Evolutionary conservation across 1,140 invertebrate species (phyloP), one percentile per base, ranked within the genome.

Genomic region (Tigriopus japonicus): DNA sequence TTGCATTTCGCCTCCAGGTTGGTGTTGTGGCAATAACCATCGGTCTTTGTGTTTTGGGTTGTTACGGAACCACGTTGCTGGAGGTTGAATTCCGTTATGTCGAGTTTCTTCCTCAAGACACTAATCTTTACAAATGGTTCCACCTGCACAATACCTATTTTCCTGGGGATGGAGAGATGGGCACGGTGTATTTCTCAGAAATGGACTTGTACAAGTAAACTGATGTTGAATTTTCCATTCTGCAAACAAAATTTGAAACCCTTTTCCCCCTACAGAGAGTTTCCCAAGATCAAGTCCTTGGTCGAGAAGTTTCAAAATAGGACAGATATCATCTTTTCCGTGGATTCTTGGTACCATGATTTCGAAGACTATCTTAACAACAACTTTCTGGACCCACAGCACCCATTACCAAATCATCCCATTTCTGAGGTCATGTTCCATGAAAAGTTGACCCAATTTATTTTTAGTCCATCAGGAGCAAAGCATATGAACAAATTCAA

Each of bases 391-490:
- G 23, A 54, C 23, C 28, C 45, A 3, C 5, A 49, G 45, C 45
- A 49, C 12, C 45, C 45, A 3, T 6, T 15, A 6, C 45, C n/a
- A 52, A 66, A 62, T 2, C 69, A 73, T 60, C n/a, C n/a, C 45
- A 49, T 49, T 15, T 40, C 13, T n/a, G n/a, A 28, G 6, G n/a
- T 2, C 1, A 6, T 15, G 14, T 42, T 58, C 40, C 28, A 58
- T 42, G 56, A 49, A 3, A 58, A 42, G 23, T 7, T 60, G n/a
- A 52, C 58, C 51, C 52, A 80, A 69, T 87, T 84, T 70, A 68
- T 86, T 17, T 80, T 77, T 64, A 84, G 82, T 68, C 75, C 76
- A 3, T 66, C 69, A 19, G 82, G 84, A 12, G 23, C 17, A 35
- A 17, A 23, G 6, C n/a, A 23, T 15, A 24, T 19, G 17, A 13